These are phyloP conservation scores for Phthorimaea operculella DNA, from an alignment of 1,140 invertebrate genomes.

Conservation along the genomic window DNA sequence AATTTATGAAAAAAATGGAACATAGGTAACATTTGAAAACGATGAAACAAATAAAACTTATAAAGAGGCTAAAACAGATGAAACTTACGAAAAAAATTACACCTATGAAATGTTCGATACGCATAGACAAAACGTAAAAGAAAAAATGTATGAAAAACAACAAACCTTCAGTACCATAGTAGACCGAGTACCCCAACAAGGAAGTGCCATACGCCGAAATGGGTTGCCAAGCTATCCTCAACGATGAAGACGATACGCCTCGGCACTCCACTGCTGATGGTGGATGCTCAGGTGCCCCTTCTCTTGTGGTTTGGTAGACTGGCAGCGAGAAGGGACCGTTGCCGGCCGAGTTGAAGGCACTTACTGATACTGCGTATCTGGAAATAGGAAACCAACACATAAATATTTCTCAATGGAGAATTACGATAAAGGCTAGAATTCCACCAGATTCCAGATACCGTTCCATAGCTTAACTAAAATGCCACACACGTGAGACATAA, in stretches of 20 bases:
- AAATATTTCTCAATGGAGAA: no score
- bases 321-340: constrained; percentile 84
- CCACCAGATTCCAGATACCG: no score
- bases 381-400: no score
- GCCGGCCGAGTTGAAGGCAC: constrained; percentile 89
- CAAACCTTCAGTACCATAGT: constrained; percentile 48
- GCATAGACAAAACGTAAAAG: background rate
- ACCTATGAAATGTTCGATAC: no score
- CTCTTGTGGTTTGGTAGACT: constrained; percentile 82
- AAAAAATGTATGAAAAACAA: background rate
- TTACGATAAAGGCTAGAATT: no score
- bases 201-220: constrained; percentile 31
- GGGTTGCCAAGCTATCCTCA: constrained; percentile 50
- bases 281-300: constrained; percentile 73
- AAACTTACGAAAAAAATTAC: no score
- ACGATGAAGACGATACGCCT: constrained; percentile 42
- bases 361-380: constrained; percentile 77
- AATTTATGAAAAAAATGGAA: no score
- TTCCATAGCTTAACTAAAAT: no score
- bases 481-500: no score
- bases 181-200: constrained; percentile 44
- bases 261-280: constrained; percentile 46
- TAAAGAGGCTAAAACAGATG: no score
- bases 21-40: no score
- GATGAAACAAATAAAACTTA: no score